Conservation (phyloP, 2,113 vertebrate species). For the Carettochelys insculpta region DNA sequence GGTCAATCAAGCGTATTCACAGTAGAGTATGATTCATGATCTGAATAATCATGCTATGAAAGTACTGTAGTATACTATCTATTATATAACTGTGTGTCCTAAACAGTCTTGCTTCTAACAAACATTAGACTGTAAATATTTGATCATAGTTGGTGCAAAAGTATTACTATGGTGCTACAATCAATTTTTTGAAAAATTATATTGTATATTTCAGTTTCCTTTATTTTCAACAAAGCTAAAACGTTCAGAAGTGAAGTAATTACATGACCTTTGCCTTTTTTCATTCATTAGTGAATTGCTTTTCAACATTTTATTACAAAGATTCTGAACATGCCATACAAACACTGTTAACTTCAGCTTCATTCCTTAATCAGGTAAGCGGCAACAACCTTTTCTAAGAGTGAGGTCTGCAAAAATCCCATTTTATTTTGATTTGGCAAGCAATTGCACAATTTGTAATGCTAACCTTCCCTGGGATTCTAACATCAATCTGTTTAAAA, state of each 20-base stretch:
- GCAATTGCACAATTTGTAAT: constrained; percentile 30
- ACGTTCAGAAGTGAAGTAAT: not conserved
- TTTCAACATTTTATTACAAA: not conserved
- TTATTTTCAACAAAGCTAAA: constrained; percentile 20
- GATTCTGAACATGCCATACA: not conserved
- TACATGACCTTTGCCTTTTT: constrained; percentile 14
- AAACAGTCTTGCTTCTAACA: constrained; percentile 33
- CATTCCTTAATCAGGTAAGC: constrained; percentile 29
- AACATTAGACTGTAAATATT: not conserved
- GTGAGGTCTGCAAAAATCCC: not conserved
- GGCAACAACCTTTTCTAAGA: not conserved
- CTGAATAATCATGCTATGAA: constrained; percentile 56
- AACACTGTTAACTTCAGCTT: constrained; percentile 19
- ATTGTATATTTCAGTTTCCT: constrained; percentile 28
- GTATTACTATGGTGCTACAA: not conserved
- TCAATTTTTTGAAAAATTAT: constrained; percentile 28
- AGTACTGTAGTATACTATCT: constrained; percentile 20
- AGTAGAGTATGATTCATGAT: constrained; percentile 45
- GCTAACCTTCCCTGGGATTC: not conserved
- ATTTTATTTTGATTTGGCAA: not conserved
- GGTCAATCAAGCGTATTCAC: constrained; percentile 29
- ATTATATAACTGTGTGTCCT: not conserved
- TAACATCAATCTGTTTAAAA: constrained; percentile 16
- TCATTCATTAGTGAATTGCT: not conserved
- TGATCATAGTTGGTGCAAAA: constrained; percentile 1